Evolutionary conservation across 2,797 vertebrate genomes (phyloP), one percentile per base, ranked within the genome.

Genomic region (Eurystomus glaucurus): DNA sequence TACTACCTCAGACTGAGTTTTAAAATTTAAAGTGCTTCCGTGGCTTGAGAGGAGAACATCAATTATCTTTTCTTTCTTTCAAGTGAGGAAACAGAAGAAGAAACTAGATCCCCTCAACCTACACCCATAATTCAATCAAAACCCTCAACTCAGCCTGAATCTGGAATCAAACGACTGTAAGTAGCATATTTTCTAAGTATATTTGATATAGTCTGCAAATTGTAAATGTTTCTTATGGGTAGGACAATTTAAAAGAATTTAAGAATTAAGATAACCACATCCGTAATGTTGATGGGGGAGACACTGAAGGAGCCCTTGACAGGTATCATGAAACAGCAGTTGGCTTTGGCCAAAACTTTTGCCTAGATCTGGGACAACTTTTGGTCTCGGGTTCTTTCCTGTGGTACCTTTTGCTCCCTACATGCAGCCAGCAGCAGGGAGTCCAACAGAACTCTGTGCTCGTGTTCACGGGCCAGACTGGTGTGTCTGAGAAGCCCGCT

Each of bases 131-230:
- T 97, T 85, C 98, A 98, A 70, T 97, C 98, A 3, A 98, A 98
- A n/a, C 97, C 98, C 20, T 96, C 98, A 72, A 97, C 98, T 22
- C 99, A 99, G 96, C 99, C 99, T 0, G 99, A 99, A 97, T 99
- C 99, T 4, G 99, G 99, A 96, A 99, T 99, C 98, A 99, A 99
- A 97, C 98, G 99, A 93, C 98, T 99, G 99, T 99, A 99, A 97
- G 99, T 99, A 94, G 52, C 4, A 1, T 1, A 5, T 79, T 93
- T 92, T 62, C 78, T 66, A 29, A 35, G 16, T 9, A 9, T 37
- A 16, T 41, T 84, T 65, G 54, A 16, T 69, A 45, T 13, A 68
- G 31, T 35, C 46, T 93, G 52, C 39, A 91, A 89, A 72, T 25
- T 37, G 5, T 25, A 45, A 29, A 70, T 50, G 31, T 54, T 85